Evolutionary conservation across 2,113 vertebrate genomes (phyloP), one percentile per base, ranked within the genome.

Genomic region (Taxidea taxus): DNA sequence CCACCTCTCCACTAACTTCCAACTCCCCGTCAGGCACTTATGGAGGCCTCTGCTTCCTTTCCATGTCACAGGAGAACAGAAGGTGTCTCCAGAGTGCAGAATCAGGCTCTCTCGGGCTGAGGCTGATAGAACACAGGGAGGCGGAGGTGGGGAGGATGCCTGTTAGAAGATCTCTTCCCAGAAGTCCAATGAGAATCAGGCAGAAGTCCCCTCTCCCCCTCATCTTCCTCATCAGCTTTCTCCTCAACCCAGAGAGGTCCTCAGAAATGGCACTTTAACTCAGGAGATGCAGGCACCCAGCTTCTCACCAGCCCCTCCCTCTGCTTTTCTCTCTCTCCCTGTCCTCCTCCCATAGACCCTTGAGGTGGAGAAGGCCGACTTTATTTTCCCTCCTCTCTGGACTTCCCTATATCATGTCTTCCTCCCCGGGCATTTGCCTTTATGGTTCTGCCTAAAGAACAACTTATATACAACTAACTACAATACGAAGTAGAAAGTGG

Each of bases 211-310:
- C 13, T 31, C 27, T 25, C 21, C 42, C 4, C n/a, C 31, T 51
- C 21, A 13, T 39, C 6, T 54, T 72, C 31, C 31, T 80, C 54
- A 34, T 34, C 21, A 60, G 49, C 39, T 82, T 77, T 85, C 62
- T 89, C n/a, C 60, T 78, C 70, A 42, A 56, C 37, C 74, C 74
- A 64, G 0, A 64, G 78, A 56, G 37, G 18, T 7, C 13, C 70
- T 64, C 56, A 66, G 66, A 60, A 64, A 29, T 4, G 7, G 51
- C 20, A 23, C 29, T 80, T 56, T 20, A 51, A 56, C 86, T 82
- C n/a, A 44, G 82, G 23, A 0, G 0, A n/a, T 66, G 27, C 6
- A 5, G 0, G 39, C 62, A 54, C 11, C 18, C 0, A 16, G 39
- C 74, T 92, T 49, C 81, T 90, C 44, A 20, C 29, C 2, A 29